A percentile compares a stretch with the other conserved stretches of the same genome.
phyloP scores from a whole-genome alignment of 2,113 vertebrate genomes.

The Gavia stellata region DNA sequence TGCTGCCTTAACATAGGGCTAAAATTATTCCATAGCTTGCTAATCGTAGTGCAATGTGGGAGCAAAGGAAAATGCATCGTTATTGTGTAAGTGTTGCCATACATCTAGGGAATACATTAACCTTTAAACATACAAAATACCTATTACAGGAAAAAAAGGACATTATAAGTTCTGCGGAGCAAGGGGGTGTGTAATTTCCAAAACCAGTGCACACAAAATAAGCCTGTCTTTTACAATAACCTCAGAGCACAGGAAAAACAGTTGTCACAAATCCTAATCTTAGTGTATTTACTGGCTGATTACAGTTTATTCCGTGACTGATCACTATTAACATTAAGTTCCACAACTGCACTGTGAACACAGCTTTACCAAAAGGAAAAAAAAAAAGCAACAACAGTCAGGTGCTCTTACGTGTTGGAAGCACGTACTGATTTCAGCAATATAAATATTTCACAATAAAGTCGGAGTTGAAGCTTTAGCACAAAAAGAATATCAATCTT shows the following conservation, averaged over 20 bases:
- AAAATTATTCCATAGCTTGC: neutral
- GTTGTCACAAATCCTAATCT: neutral
- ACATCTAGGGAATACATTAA: neutral
- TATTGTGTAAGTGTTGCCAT: neutral
- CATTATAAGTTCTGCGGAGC: neutral
- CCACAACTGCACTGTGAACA: neutral
- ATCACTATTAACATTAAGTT: neutral
- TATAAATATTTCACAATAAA: neutral
- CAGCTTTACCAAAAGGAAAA: neutral
- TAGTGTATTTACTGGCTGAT: neutral
- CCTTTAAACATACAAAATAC: neutral
- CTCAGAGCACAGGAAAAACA: neutral
- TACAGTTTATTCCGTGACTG: neutral
- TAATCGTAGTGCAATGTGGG: neutral
- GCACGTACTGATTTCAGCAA: neutral
- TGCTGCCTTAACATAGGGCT: neutral
- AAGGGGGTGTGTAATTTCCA: neutral
- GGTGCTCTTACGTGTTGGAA: neutral
- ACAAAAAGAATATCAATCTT: neutral
- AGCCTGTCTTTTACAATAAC: neutral
- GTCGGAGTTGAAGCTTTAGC: neutral
- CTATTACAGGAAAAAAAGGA: neutral
- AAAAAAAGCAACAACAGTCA: neutral
- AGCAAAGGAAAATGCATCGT: neutral
- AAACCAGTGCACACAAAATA: neutral